Conservation (phyloP, 2,797 vertebrate species). For the Hyperoplus immaculatus region DNA sequence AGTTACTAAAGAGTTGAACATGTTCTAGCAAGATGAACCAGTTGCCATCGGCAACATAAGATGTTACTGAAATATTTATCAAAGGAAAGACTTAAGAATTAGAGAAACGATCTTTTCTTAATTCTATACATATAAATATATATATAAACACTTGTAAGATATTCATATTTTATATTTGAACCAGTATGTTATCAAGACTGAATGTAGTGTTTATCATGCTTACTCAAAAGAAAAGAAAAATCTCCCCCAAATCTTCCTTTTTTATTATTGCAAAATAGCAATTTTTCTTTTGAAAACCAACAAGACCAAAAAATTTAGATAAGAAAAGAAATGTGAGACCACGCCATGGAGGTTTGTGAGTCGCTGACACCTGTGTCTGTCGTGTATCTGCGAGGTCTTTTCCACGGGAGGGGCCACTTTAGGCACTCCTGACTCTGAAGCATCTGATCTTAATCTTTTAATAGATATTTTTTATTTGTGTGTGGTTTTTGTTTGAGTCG, state of each 20-base stretch:
- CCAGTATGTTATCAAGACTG: slow-evolving; percentile 88
- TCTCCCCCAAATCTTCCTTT: slow-evolving; percentile 75
- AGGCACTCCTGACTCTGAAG: slow-evolving; percentile 68
- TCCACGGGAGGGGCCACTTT: slow-evolving; percentile 53
- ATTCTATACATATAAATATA: slow-evolving; percentile 85
- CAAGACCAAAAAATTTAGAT: slow-evolving; percentile 88
- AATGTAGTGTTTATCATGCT: slow-evolving; percentile 91
- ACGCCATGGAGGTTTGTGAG: slow-evolving; percentile 72
- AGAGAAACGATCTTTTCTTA: slow-evolving; percentile 82
- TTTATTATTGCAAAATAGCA: slow-evolving; percentile 81
- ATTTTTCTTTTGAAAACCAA: slow-evolving; percentile 80
- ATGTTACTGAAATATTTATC: slow-evolving; percentile 89
- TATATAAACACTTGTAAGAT: slow-evolving; percentile 87
- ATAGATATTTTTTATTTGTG: slow-evolving; percentile 9
- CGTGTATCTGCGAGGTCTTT: slow-evolving; percentile 48
- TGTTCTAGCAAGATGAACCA: slow-evolving; percentile 73
- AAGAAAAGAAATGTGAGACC: slow-evolving; percentile 65
- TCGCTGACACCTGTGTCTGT: slow-evolving; percentile 56
- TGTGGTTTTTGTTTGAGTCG: slow-evolving; percentile 52
- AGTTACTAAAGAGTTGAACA: slow-evolving; percentile 62
- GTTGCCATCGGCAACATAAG: slow-evolving; percentile 74
- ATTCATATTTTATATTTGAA: slow-evolving; percentile 90
- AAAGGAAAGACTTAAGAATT: slow-evolving; percentile 85
- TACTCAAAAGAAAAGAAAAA: slow-evolving; percentile 73
- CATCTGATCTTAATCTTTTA: slow-evolving; percentile 72